Evolutionary conservation across 2,113 vertebrate genomes (phyloP).

Genomic region (Rissa tridactyla): DNA sequence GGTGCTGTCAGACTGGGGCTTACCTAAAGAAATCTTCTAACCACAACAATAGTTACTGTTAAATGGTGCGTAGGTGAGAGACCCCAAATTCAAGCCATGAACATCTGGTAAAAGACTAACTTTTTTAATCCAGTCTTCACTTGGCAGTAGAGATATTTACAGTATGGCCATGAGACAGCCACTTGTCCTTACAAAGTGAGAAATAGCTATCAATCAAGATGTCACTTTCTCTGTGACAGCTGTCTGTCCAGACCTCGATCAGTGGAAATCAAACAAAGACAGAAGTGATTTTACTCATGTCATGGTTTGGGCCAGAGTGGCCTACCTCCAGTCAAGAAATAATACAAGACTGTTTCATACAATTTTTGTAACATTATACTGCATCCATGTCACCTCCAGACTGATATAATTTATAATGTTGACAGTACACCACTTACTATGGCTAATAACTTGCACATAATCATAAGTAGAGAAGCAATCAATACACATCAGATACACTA

Average conservation of each 20-base stretch:
- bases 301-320: background rate
- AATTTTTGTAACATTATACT: background rate
- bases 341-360: background rate
- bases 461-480: background rate
- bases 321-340: background rate
- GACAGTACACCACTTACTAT: background rate
- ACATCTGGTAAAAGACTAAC: background rate
- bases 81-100: background rate
- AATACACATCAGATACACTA: background rate
- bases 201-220: background rate
- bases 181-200: background rate
- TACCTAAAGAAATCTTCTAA: background rate
- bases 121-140: background rate
- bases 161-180: background rate
- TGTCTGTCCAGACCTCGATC: background rate
- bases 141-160: background rate
- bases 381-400: background rate
- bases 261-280: background rate
- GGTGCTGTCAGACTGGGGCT: background rate
- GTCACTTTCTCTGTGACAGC: background rate
- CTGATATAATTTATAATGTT: background rate
- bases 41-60: background rate
- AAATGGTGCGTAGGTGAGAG: background rate
- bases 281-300: background rate
- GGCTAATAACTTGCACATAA: background rate